Evolutionary conservation across 92 coral and sea anemone species (phyloP).

Genomic region (Plumapathes pennacea): DNA sequence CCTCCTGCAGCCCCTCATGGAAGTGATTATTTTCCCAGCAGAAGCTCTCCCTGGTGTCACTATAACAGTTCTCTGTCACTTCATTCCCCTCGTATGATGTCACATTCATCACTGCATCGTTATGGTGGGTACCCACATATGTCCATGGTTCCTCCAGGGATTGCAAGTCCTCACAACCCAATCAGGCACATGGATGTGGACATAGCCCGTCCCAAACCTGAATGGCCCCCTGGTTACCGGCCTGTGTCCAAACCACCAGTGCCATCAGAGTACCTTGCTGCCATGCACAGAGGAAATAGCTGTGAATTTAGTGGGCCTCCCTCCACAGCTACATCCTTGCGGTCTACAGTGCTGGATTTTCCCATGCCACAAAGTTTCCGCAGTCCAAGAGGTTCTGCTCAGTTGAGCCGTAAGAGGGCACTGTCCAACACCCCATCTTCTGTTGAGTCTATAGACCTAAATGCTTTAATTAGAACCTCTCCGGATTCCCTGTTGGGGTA

Average conservation of each 20-base stretch:
- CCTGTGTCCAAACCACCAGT: constrained; percentile 63
- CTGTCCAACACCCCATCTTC: constrained; percentile 90
- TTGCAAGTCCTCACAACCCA: constrained; percentile 31
- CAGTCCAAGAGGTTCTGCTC: constrained; percentile 83
- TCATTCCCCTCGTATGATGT: constrained; percentile 28
- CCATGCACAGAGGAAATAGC: constrained; percentile 62
- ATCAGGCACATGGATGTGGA: constrained; percentile 58
- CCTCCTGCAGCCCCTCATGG: constrained; percentile 52
- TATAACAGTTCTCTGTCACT: constrained; percentile 60
- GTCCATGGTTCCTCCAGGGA: constrained; percentile 31
- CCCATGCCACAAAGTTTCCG: constrained; percentile 71
- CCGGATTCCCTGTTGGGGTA: constrained; percentile 94
- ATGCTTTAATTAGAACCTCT: constrained; percentile 84
- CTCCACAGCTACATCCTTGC: constrained; percentile 92
- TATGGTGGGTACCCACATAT: constrained; percentile 39
- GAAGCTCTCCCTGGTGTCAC: constrained; percentile 69
- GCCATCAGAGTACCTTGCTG: constrained; percentile 79
- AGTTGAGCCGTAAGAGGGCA: constrained; percentile 78
- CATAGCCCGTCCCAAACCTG: constrained; percentile 93
- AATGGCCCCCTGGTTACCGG: constrained; percentile 87
- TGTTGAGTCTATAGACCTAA: constrained; percentile 93
- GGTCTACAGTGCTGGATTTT: constrained; percentile 86
- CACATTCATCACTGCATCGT: constrained; percentile 19
- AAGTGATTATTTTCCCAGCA: constrained; percentile 64
- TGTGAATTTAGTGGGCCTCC: constrained; percentile 85